Conservation (phyloP, 2,888 invertebrate species). For the Andrena fulva region DNA sequence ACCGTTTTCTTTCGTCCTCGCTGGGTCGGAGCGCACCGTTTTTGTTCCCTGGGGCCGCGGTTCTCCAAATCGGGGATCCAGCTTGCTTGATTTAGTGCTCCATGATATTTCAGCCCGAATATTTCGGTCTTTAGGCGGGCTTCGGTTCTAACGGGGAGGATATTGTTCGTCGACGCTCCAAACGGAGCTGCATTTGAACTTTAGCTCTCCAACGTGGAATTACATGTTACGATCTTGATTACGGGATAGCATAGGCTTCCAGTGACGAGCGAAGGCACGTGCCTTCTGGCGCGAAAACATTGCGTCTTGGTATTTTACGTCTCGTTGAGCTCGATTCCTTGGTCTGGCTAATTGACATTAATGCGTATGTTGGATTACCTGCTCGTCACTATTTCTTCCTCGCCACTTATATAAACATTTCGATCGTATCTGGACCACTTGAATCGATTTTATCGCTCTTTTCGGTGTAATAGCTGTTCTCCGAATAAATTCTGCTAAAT, state of each 20-base stretch:
- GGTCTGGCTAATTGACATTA: conserved; percentile 1
- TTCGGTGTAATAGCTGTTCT: too few species aligned
- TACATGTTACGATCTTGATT: conserved; percentile 2
- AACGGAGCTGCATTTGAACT: neutral
- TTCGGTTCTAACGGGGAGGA: neutral
- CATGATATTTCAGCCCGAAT: neutral
- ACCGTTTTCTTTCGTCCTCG: conserved; percentile 66
- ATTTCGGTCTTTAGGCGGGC: neutral
- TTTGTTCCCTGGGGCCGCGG: neutral
- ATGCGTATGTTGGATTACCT: conserved; percentile 30
- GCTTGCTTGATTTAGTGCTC: neutral
- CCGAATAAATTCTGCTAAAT: too few species aligned
- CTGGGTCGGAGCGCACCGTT: conserved; percentile 7
- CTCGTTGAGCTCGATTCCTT: too few species aligned
- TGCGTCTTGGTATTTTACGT: conserved; percentile 17
- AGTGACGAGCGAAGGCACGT: conserved; percentile 10
- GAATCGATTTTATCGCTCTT: too few species aligned
- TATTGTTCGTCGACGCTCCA: neutral
- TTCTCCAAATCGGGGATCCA: conserved; percentile 1
- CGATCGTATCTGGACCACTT: too few species aligned
- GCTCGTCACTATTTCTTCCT: neutral
- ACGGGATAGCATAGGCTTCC: neutral
- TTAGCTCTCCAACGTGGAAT: neutral
- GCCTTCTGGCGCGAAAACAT: conserved; percentile 19
- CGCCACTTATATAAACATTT: neutral